Percentiles rank a stretch among this genome's conserved stretches.
Conservation (phyloP, 64 coral and sea anemone genomes). For the Anthopleura sola region DNA sequence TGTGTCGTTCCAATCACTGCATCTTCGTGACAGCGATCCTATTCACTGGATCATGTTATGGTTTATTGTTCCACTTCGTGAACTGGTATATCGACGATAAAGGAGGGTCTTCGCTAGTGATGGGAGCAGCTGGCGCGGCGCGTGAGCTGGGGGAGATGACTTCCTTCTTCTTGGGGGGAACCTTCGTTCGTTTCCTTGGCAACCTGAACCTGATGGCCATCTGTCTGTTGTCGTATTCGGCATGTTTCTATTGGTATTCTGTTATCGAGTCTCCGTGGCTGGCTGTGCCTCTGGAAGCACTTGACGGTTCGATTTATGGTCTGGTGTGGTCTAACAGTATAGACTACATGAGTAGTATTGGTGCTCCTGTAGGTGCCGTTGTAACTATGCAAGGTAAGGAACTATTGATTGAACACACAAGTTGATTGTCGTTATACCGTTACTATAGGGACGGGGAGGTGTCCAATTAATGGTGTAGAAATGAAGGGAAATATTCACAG, state of each 20-base stretch:
- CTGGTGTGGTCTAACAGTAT: slow-evolving; percentile 84
- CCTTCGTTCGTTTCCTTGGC: slow-evolving; percentile 41
- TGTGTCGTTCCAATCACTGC: slow-evolving; percentile 25
- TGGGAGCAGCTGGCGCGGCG: slow-evolving; percentile 73
- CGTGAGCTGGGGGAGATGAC: slow-evolving; percentile 60
- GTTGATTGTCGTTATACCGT: too few relatives aligned
- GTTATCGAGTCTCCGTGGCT: slow-evolving; percentile 68
- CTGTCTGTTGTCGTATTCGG: slow-evolving; percentile 49
- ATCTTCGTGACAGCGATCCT: slow-evolving; percentile 58
- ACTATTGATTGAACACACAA: background rate
- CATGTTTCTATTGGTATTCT: slow-evolving; percentile 70
- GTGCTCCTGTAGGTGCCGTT: slow-evolving; percentile 50
- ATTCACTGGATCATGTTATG: slow-evolving; percentile 68
- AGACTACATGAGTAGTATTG: slow-evolving; percentile 57
- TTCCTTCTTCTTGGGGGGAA: slow-evolving; percentile 59
- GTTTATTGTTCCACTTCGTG: slow-evolving; percentile 80
- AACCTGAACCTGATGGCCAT: slow-evolving; percentile 41
- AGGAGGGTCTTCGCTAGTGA: slow-evolving; percentile 53
- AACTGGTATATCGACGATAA: slow-evolving; percentile 95
- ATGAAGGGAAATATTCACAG: too few relatives aligned
- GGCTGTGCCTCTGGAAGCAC: slow-evolving; percentile 55
- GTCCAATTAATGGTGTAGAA: too few relatives aligned
- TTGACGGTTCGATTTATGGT: slow-evolving; percentile 70
- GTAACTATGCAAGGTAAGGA: slow-evolving; percentile 74
- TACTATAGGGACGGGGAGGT: too few relatives aligned